phyloP scores from a whole-genome alignment of 2,797 vertebrate genomes.

The Microtus obscurus region DNA sequence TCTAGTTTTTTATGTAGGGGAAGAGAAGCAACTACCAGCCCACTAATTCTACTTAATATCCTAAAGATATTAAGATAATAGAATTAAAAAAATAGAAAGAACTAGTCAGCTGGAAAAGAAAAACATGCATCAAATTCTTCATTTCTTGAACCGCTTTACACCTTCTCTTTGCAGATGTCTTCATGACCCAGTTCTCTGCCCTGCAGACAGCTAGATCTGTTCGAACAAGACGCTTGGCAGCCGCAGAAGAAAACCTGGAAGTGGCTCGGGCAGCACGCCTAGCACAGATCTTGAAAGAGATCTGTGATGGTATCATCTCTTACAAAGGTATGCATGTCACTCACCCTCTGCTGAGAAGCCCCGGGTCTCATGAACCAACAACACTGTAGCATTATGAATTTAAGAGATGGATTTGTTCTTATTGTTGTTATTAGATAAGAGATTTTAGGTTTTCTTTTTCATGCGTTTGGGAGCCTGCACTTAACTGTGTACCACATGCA shows the following conservation, averaged over 20 bases:
- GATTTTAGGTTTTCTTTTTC: not conserved
- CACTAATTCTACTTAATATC: not conserved
- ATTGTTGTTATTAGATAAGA: not conserved
- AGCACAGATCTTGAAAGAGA: constrained; percentile 99
- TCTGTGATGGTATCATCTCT: constrained; percentile 97
- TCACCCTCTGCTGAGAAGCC: not conserved
- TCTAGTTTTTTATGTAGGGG: not conserved
- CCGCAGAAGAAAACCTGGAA: constrained; percentile 97
- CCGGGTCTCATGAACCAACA: not conserved
- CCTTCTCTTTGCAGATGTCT: constrained; percentile 93
- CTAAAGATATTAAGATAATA: not conserved
- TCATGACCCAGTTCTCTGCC: constrained; percentile 99
- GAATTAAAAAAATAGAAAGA: not conserved
- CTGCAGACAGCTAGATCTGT: constrained; percentile 97
- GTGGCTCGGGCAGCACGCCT: constrained; percentile 98
- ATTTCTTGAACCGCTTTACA: constrained; percentile 22
- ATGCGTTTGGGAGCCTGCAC: not conserved
- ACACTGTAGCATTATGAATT: not conserved
- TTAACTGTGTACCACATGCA: not conserved
- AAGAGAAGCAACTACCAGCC: not conserved
- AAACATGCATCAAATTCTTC: not conserved
- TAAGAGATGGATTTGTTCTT: not conserved
- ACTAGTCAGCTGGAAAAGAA: constrained; percentile 32
- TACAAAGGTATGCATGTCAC: constrained; percentile 92
- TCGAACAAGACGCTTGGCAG: constrained; percentile 95